Evolutionary conservation across 2,797 vertebrate species (phyloP).

Genomic region (Aviceda leuphotes): DNA sequence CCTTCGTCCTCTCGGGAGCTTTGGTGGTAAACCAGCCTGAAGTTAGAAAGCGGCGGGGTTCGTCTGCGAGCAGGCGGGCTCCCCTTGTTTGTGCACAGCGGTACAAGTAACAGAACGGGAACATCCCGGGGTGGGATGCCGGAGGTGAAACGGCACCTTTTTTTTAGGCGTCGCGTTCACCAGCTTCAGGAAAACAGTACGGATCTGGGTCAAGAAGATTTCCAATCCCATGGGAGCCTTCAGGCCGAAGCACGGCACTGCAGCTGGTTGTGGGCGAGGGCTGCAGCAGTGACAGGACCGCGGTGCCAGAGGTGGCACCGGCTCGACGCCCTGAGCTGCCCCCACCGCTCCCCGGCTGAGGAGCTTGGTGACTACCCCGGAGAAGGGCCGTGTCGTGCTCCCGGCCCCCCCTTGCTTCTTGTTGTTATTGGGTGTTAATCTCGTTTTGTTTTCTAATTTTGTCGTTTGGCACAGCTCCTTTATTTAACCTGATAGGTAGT

Average conservation of each 20-base stretch:
- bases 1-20: background rate
- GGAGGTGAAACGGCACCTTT: background rate
- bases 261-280: rapidly evolving
- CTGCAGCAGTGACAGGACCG: background rate
- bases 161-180: no score
- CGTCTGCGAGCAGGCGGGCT: background rate
- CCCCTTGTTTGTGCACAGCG: no score
- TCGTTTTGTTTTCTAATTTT: background rate
- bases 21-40: background rate
- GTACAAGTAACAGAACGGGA: no score
- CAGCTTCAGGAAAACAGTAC: background rate
- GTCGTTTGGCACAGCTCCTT: background rate
- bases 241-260: rapidly evolving
- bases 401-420: background rate
- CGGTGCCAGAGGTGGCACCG: background rate
- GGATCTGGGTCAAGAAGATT: background rate
- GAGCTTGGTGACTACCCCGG: background rate
- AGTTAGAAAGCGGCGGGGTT: background rate
- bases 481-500: background rate
- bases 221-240: background rate
- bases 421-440: background rate
- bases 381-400: background rate
- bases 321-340: background rate
- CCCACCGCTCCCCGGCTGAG: background rate
- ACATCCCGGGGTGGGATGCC: background rate